Evolutionary conservation across 2,113 vertebrate genomes (phyloP), one percentile per base, ranked within the genome.

Genomic region (Nothoprocta pentlandii): DNA sequence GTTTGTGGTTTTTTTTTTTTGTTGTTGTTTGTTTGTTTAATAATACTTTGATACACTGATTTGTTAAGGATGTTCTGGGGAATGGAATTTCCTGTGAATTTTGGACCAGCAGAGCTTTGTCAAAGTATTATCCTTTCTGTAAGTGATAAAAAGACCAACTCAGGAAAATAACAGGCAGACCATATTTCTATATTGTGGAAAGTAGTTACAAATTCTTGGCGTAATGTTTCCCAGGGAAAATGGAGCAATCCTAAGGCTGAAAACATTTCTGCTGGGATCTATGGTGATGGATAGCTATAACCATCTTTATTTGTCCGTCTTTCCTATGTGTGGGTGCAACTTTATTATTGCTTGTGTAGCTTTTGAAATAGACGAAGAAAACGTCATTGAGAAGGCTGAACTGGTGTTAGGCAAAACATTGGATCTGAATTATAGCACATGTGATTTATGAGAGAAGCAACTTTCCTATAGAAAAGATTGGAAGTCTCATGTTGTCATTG

Each of bases 1-100:
- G 28, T 71, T 23, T 36, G 0, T 51, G n/a, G 34, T 5, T 34
- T 0, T 46, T 53, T 41, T 81, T 39, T 39, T 39, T 39, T 39
- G 36, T 39, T 39, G 6, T 21, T 49, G 49, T 49, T 49, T 49
- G 49, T 49, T 49, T 47, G 46, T 34, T 1, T 16, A 77, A 54
- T 41, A 39, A 5, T 46, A 25, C 70, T 75, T 39, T 70, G 6
- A 30, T 84, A 10, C 1, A 2, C 25, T 81, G 15, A 63, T 80
- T 73, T 49, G 3, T 68, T 61, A 44, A 23, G 47, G 42, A 7
- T 42, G 4, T 25, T 32, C 39, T 44, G 68, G 62, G 66, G 36
- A 75, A 34, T 47, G 2, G 41, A 78, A 4, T 51, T 84, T 84
- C 41, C 61, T 26, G 4, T 77, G n/a, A 83, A 32, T 74, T 87